Conservation (phyloP, 2,113 vertebrate species). For the Coptodon bakossiorum region DNA sequence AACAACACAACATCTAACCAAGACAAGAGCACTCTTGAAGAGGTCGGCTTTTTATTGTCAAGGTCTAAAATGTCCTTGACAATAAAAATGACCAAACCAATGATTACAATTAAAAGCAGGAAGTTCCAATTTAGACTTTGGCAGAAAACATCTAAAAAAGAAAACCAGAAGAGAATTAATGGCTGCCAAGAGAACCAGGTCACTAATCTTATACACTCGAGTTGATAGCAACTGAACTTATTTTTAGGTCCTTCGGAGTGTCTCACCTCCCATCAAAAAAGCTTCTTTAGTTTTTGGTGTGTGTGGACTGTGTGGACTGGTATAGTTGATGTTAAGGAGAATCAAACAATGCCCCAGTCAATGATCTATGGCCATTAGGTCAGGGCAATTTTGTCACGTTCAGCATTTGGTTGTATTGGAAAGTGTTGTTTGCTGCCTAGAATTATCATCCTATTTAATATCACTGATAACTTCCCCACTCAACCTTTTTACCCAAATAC, state of each 20-base stretch:
- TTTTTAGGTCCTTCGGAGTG: accelerated
- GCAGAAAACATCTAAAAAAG: background rate
- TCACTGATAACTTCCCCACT: background rate
- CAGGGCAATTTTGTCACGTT: background rate
- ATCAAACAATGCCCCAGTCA: background rate
- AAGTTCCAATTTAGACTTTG: background rate
- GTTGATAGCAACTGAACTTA: background rate
- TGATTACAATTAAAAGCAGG: background rate
- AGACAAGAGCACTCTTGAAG: background rate
- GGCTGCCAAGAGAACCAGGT: background rate
- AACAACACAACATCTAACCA: background rate
- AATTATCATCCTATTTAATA: background rate
- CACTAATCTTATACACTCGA: background rate
- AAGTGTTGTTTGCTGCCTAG: background rate
- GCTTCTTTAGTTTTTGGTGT: accelerated
- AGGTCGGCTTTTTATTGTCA: background rate
- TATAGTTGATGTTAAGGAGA: background rate
- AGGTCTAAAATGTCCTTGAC: background rate
- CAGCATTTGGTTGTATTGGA: background rate
- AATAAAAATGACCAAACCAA: background rate
- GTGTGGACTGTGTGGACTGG: background rate
- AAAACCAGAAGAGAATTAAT: background rate
- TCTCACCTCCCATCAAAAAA: background rate
- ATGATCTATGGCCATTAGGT: background rate
- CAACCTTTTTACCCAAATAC: background rate